These are phyloP conservation scores for Oxyura jamaicensis DNA, from an alignment of 2,113 vertebrate genomes.

Conservation along the genomic window DNA sequence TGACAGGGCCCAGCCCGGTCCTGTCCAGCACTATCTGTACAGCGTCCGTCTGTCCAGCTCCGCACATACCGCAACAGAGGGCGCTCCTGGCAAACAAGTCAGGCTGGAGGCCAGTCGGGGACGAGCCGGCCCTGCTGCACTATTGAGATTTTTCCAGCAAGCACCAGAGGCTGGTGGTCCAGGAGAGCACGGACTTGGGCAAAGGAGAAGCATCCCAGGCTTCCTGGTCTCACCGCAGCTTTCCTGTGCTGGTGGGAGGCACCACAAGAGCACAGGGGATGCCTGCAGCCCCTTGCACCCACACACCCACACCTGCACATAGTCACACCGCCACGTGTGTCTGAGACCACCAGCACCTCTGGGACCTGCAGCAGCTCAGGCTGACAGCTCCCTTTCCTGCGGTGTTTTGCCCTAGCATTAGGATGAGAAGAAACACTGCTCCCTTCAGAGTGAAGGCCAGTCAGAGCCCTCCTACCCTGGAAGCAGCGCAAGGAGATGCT, in stretches of 20 bases:
- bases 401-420: neutral
- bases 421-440: neutral
- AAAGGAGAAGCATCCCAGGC: neutral
- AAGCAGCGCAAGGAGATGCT: neutral
- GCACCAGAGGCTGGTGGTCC: neutral
- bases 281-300: neutral
- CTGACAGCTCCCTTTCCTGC: neutral
- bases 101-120: neutral
- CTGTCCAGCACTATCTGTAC: fast-evolving
- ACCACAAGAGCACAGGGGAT: neutral
- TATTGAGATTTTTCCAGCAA: neutral
- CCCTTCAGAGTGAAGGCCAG: neutral
- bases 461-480: neutral
- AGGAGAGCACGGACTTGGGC: neutral
- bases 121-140: fast-evolving
- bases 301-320: neutral
- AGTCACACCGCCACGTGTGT: neutral
- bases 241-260: neutral
- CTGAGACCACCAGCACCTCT: neutral
- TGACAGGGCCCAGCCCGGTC: fast-evolving
- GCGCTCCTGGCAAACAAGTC: neutral
- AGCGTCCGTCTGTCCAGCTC: neutral
- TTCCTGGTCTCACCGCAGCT: neutral
- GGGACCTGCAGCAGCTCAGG: neutral
- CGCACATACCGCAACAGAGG: neutral